These are phyloP conservation scores for Trachurus trachurus DNA, from an alignment of 2,797 vertebrate species.

Conservation along the genomic window DNA sequence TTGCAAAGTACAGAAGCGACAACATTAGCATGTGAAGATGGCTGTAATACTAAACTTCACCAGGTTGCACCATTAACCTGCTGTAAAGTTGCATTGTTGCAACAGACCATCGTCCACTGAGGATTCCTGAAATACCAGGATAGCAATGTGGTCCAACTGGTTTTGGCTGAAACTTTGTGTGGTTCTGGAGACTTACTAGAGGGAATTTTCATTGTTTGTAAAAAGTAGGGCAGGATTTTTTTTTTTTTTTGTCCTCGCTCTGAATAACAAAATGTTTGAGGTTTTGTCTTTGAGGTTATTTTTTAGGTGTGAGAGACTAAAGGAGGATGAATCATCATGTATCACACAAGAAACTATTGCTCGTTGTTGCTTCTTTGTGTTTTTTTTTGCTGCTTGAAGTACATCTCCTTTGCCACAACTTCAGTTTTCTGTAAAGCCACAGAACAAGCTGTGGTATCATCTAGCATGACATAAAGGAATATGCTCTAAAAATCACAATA, in stretches of 20 bases:
- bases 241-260: slow-evolving; percentile 24
- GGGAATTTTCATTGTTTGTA: slow-evolving; percentile 58
- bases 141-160: slow-evolving; percentile 68
- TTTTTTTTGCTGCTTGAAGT: slow-evolving; percentile 4
- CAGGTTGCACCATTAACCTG: slow-evolving; percentile 34
- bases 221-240: slow-evolving; percentile 56
- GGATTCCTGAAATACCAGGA: slow-evolving; percentile 70
- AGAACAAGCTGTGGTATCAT: slow-evolving; percentile 21
- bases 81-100: slow-evolving; percentile 14
- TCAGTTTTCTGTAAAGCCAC: slow-evolving; percentile 16
- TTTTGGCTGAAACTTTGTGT: slow-evolving; percentile 68
- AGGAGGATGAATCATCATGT: slow-evolving; percentile 46
- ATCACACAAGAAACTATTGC: slow-evolving; percentile 14
- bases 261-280: slow-evolving; percentile 51
- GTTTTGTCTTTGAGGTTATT: slow-evolving; percentile 49
- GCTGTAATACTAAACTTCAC: slow-evolving; percentile 28
- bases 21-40: slow-evolving; percentile 6
- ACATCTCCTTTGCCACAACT: slow-evolving; percentile 9
- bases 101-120: slow-evolving; percentile 20
- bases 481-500: slow-evolving; percentile 18
- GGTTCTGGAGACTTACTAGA: slow-evolving; percentile 50
- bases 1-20: slow-evolving; percentile 52
- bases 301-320: slow-evolving; percentile 35
- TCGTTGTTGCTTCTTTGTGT: slow-evolving; percentile 29
- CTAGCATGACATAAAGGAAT: slow-evolving; percentile 25